Percentiles rank a stretch among this genome's conserved stretches.
phyloP scores from a whole-genome alignment of 2,113 vertebrate genomes.

The Equus quagga region DNA sequence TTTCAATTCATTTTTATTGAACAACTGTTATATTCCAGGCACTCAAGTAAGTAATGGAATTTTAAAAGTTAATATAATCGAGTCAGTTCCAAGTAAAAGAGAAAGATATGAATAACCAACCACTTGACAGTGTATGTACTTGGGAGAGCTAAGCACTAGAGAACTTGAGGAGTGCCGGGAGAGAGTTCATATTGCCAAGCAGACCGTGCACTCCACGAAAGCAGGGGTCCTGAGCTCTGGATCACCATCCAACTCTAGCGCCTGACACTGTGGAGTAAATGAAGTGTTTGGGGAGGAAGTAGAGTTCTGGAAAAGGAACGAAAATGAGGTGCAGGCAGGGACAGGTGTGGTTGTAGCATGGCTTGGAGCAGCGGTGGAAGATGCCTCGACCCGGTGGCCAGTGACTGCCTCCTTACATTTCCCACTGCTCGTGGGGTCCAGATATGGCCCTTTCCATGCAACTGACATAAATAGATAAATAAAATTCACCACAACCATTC shows the following conservation, averaged over 20 bases:
- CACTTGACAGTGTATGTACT: not conserved
- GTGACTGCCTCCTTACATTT: not conserved
- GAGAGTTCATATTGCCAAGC: not conserved
- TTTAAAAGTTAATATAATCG: constrained; percentile 27
- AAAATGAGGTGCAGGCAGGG: not conserved
- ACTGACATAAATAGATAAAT: not conserved
- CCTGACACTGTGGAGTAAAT: not conserved
- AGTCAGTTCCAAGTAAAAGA: not conserved
- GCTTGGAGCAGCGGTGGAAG: not conserved
- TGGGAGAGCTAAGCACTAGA: not conserved
- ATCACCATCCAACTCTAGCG: not conserved
- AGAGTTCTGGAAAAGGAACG: not conserved
- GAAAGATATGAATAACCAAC: not conserved
- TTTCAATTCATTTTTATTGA: constrained; percentile 20
- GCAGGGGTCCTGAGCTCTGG: not conserved
- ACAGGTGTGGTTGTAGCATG: not conserved
- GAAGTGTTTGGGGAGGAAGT: not conserved
- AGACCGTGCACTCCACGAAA: not conserved
- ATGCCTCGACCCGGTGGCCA: not conserved
- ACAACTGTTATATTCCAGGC: not conserved
- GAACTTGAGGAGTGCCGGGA: not conserved
- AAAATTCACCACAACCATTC: not conserved
- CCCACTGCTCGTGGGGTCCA: not conserved
- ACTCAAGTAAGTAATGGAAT: not conserved
- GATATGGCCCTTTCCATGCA: not conserved